phyloP scores from a whole-genome alignment of 2,888 invertebrate species.

The Tromatobia lineatoria region DNA sequence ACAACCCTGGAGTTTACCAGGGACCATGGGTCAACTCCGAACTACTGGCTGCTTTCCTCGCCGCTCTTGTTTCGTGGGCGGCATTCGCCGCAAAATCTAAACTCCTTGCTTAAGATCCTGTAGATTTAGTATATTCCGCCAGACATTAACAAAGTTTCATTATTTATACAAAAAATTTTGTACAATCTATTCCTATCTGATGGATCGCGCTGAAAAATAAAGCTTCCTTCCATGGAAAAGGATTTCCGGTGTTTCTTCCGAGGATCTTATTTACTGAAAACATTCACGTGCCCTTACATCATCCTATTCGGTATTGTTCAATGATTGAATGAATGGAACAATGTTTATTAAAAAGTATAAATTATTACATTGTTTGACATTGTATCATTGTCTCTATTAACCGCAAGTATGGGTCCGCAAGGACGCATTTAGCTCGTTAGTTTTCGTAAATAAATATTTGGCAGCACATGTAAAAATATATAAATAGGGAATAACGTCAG shows the following conservation, averaged over 20 bases:
- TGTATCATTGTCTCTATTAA: no score
- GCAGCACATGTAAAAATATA: no score
- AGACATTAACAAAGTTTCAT: slow-evolving; percentile 24
- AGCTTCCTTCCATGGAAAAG: slow-evolving; percentile 30
- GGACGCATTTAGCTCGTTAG: no score
- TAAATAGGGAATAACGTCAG: no score
- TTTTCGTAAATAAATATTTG: no score
- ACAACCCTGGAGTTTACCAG: slow-evolving; percentile 93
- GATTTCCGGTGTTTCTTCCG: background rate
- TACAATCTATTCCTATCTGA: slow-evolving; percentile 45
- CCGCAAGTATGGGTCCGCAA: no score
- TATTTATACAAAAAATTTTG: slow-evolving; percentile 54
- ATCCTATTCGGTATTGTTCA: no score
- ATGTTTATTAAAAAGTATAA: no score
- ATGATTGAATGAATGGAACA: no score
- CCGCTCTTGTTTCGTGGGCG: slow-evolving; percentile 93
- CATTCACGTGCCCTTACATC: no score
- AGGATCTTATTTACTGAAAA: no score
- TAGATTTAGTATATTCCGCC: slow-evolving; percentile 32
- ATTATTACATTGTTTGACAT: no score
- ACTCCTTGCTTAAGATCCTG: slow-evolving; percentile 89
- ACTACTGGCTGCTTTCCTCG: slow-evolving; percentile 93
- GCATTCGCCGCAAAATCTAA: slow-evolving; percentile 95
- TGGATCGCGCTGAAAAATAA: slow-evolving; percentile 39
- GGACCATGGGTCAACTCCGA: slow-evolving; percentile 98